Conservation (phyloP, 2,888 invertebrate genomes). For the Lamellibrachia columna region DNA sequence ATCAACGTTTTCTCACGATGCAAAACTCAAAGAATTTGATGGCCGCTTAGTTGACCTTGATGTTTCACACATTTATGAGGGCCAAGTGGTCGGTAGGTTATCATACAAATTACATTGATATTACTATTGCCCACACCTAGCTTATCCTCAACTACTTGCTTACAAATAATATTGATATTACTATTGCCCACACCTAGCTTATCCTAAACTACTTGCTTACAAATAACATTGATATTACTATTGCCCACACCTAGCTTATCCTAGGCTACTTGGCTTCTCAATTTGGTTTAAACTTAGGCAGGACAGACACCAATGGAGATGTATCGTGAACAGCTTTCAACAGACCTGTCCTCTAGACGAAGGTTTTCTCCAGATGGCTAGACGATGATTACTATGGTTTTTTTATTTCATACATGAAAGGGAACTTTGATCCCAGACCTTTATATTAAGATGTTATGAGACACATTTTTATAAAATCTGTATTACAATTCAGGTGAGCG, state of each 20-base stretch:
- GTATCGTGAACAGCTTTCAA: too few species aligned
- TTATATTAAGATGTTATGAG: background rate
- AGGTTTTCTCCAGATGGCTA: too few species aligned
- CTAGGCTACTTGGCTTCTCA: too few species aligned
- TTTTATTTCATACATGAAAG: background rate
- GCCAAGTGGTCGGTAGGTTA: conserved; percentile 37
- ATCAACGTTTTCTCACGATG: conserved; percentile 31
- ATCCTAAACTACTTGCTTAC: background rate
- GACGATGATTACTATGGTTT: background rate
- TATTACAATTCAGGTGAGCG: conserved; percentile 78
- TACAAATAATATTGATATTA: background rate
- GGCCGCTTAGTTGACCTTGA: conserved; percentile 30
- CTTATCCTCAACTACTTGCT: too few species aligned
- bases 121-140: background rate
- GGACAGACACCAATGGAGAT: too few species aligned
- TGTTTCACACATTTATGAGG: conserved; percentile 39
- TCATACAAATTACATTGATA: background rate
- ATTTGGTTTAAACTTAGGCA: too few species aligned
- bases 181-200: background rate
- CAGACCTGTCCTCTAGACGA: too few species aligned
- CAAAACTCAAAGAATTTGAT: conserved; percentile 31
- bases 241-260: background rate
- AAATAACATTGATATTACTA: background rate
- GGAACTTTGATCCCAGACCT: background rate
- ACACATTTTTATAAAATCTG: background rate